Base-by-base conservation (phyloP, 2,888 invertebrate genomes). In the Beris chalybata region DNA sequence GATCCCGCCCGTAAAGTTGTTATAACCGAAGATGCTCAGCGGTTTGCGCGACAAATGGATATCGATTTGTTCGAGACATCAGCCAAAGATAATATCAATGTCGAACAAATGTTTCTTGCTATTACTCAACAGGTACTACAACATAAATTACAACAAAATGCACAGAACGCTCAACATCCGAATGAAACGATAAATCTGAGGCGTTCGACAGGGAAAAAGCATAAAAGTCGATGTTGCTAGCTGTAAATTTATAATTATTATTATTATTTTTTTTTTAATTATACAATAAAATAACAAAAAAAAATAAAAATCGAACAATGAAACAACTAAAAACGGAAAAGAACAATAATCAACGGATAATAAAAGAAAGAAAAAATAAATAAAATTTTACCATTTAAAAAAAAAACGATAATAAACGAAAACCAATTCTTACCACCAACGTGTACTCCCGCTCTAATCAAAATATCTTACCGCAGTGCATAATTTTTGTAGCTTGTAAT, bases 11-110 rank as follows among this genome's bases (percentile, higher is more conserved):
- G 93, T 73, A 97, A 98, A 83, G 97, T 98, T 68, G 98, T 99
- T 31, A 85, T 97, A 69, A 96, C 96, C 53, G 93, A 95, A 80
- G 99, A 99, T 83, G 98, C 98, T 69, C 92, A 94, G 83, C 87
- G 94, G 76, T 98, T 97, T 83, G 97, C 99, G 68, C 92, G 91
- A 79, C 95, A 97, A 83, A 97, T 98, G 95, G 91, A 92, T 74
- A 97, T 99, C 78, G 92, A 93, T 74, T 83, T 98, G 73, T 98
- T 95, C 82, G 99, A 99, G 84, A 98, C 99, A 71, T 97, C 96
- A 78, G 99, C 99, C 78, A 99, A 98, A 85, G 97, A 98, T 80
- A 97, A 98, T 82, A 90, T 95, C 76, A 98, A 98, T 84, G 98
- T 99, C 66, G 98, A 98, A 84, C 97, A 98, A 85, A 97, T 97